phyloP scores from a whole-genome alignment of 2,113 vertebrate genomes.

The Oostethus manadensis region DNA sequence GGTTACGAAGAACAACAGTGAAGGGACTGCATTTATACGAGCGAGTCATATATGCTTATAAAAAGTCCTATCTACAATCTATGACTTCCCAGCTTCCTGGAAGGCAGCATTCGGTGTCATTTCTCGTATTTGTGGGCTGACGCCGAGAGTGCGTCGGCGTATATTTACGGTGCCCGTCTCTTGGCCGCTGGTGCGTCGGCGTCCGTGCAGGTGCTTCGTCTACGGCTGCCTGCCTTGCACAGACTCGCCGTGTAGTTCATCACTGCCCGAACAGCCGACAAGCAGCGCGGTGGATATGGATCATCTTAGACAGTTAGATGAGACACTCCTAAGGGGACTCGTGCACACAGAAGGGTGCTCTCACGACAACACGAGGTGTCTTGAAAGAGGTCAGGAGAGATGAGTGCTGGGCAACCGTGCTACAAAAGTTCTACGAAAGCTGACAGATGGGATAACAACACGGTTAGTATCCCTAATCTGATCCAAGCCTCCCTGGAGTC shows the following conservation, averaged over 20 bases:
- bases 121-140: neutral
- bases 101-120: too few relatives aligned
- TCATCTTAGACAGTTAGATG: slow-evolving; percentile 54
- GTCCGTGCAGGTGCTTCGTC: slow-evolving; percentile 39
- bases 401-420: slow-evolving; percentile 6
- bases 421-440: slow-evolving; percentile 4
- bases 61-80: too few relatives aligned
- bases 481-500: slow-evolving; percentile 1
- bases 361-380: slow-evolving; percentile 21
- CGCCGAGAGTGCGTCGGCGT: neutral
- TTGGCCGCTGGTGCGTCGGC: slow-evolving; percentile 39
- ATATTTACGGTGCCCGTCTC: slow-evolving; percentile 5
- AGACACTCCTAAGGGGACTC: slow-evolving; percentile 36
- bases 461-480: slow-evolving; percentile 2
- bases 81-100: too few relatives aligned
- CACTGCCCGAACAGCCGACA: slow-evolving; percentile 53
- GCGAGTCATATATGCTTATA: too few relatives aligned
- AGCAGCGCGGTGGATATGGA: slow-evolving; percentile 52
- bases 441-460: slow-evolving; percentile 2
- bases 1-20: too few relatives aligned
- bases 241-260: slow-evolving; percentile 48
- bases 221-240: slow-evolving; percentile 43
- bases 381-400: slow-evolving; percentile 7
- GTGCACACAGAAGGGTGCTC: neutral
- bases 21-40: too few relatives aligned